These are phyloP conservation scores for Lanius ludovicianus DNA, from an alignment of 2,113 vertebrate genomes.

Conservation along the genomic window DNA sequence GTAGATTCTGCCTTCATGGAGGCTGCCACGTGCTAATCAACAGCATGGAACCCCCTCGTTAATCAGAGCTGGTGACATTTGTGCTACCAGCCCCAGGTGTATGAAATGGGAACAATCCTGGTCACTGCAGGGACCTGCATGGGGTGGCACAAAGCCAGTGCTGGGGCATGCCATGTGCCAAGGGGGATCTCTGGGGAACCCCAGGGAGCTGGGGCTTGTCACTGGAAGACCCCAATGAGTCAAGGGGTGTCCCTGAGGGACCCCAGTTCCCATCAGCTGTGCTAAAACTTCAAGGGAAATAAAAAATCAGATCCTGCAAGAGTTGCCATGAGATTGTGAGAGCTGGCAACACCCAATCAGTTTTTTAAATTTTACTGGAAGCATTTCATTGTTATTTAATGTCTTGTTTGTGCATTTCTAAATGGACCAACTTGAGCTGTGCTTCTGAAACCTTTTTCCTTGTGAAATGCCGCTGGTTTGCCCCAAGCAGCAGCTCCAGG, in stretches of 20 bases:
- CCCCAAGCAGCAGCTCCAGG: background rate
- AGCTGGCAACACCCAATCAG: background rate
- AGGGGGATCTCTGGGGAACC: background rate
- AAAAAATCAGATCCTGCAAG: background rate
- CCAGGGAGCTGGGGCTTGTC: background rate
- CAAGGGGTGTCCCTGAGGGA: background rate
- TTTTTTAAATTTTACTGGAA: background rate
- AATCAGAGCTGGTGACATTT: background rate
- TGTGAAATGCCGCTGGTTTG: fast-evolving
- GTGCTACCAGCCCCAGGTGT: background rate
- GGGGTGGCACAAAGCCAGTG: background rate
- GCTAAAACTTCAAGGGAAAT: background rate
- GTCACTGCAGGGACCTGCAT: background rate
- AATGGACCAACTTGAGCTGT: background rate
- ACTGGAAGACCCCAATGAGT: background rate
- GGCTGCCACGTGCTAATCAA: background rate
- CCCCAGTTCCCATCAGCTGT: background rate
- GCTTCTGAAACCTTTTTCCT: background rate
- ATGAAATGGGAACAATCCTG: fast-evolving
- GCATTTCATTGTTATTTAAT: background rate
- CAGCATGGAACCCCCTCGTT: fast-evolving
- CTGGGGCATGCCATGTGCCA: background rate
- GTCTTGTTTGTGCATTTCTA: conserved; percentile 1
- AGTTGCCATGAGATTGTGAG: background rate
- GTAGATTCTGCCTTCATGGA: background rate